Conservation (phyloP, 2,113 vertebrate species). For the Rhabdomys dilectus region DNA sequence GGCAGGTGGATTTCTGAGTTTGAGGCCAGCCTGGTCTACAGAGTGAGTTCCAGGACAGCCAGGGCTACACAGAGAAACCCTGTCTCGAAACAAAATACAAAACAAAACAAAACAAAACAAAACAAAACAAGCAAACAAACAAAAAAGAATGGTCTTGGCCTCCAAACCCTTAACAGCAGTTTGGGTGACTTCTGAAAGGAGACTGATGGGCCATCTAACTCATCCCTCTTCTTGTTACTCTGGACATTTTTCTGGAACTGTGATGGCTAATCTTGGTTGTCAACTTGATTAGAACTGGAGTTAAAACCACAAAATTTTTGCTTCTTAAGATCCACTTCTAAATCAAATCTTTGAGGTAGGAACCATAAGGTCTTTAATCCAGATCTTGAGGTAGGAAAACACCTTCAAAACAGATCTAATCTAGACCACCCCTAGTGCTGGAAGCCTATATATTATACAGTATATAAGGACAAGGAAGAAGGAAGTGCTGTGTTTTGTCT, state of each 20-base stretch:
- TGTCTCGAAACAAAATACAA: too few species aligned
- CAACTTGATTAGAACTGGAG: not conserved
- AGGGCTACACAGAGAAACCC: too few species aligned
- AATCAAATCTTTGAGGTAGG: not conserved
- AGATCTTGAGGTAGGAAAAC: not conserved
- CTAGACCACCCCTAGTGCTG: not conserved
- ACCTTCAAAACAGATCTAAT: not conserved
- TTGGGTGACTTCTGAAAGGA: not conserved
- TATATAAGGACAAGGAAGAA: not conserved
- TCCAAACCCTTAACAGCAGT: not conserved
- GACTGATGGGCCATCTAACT: not conserved
- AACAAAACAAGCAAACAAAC: fast-evolving
- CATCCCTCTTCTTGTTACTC: not conserved
- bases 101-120: too few species aligned
- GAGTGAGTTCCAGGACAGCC: too few species aligned
- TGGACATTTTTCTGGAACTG: not conserved
- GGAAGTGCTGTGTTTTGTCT: not conserved
- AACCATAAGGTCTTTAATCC: not conserved
- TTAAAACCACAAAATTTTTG: not conserved
- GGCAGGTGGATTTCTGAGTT: too few species aligned
- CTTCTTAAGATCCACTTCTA: not conserved
- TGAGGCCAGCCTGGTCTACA: too few species aligned
- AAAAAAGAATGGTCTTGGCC: not conserved
- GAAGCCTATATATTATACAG: not conserved
- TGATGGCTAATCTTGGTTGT: not conserved